phyloP scores from a whole-genome alignment of 2,797 vertebrate genomes.

The Hemitrygon akajei region DNA sequence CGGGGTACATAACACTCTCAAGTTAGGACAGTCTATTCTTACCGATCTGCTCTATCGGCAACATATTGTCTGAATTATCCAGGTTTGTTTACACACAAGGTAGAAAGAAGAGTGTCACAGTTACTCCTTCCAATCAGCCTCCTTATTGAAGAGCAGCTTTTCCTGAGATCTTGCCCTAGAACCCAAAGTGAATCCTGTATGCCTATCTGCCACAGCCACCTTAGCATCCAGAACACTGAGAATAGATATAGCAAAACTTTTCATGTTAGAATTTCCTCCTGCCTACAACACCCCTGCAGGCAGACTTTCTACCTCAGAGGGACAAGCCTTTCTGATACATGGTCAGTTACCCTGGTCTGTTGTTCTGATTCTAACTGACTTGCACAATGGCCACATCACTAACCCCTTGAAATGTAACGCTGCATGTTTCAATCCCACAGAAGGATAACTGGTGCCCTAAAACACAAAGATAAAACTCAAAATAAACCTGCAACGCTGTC shows the following conservation, averaged over 20 bases:
- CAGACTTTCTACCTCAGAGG: not conserved
- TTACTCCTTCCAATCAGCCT: not conserved
- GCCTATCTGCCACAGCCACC: not conserved
- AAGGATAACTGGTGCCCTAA: not conserved
- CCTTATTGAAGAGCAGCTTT: not conserved
- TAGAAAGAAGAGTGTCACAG: not conserved
- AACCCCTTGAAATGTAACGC: not conserved
- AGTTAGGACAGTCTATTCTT: not conserved
- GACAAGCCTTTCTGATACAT: not conserved
- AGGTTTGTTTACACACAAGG: not conserved
- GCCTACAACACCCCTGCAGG: not conserved
- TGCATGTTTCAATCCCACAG: not conserved
- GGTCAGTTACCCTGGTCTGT: not conserved
- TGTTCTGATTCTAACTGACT: not conserved
- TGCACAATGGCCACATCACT: not conserved
- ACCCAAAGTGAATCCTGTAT: not conserved
- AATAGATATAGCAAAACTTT: not conserved
- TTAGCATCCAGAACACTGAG: too few relatives aligned
- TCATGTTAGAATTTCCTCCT: not conserved
- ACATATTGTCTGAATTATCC: not conserved
- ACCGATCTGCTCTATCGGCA: not conserved
- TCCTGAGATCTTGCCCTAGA: not conserved
- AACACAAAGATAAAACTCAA: not conserved
- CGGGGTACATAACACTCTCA: too few relatives aligned
- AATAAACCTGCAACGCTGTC: not conserved